Evolutionary conservation across 2,113 vertebrate genomes (phyloP).

Genomic region (Dasyprocta punctata): DNA sequence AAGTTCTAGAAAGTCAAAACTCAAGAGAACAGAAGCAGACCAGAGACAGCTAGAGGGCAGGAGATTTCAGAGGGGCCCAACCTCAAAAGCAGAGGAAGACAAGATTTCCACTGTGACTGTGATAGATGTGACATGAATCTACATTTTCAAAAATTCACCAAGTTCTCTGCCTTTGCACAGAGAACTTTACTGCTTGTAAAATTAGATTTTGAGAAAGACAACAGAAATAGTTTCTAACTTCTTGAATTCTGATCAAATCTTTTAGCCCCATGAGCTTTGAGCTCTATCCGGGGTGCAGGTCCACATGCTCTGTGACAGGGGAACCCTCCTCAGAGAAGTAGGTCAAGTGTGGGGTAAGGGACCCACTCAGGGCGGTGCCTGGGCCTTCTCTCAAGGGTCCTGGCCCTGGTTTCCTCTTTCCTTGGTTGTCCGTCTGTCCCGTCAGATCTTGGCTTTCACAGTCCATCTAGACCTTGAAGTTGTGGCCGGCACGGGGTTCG

Average conservation of each 20-base stretch:
- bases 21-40: not conserved
- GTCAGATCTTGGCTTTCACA: not conserved
- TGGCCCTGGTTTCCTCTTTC: not conserved
- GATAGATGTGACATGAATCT: not conserved
- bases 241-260: not conserved
- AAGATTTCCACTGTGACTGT: rapidly evolving
- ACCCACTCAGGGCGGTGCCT: rapidly evolving
- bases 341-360: rapidly evolving
- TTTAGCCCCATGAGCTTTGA: not conserved
- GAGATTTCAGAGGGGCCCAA: rapidly evolving
- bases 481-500: not conserved
- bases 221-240: not conserved
- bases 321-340: not conserved
- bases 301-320: rapidly evolving
- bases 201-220: not conserved
- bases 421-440: too few species aligned
- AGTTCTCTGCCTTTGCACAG: too few species aligned
- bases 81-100: not conserved
- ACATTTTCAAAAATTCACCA: not conserved
- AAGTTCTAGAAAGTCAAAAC: not conserved
- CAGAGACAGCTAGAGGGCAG: not conserved
- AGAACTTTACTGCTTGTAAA: not conserved
- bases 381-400: too few species aligned
- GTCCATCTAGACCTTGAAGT: not conserved
- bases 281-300: not conserved